These are phyloP conservation scores for Litoditis marina DNA, from an alignment of 2,888 invertebrate species.

Conservation along the genomic window DNA sequence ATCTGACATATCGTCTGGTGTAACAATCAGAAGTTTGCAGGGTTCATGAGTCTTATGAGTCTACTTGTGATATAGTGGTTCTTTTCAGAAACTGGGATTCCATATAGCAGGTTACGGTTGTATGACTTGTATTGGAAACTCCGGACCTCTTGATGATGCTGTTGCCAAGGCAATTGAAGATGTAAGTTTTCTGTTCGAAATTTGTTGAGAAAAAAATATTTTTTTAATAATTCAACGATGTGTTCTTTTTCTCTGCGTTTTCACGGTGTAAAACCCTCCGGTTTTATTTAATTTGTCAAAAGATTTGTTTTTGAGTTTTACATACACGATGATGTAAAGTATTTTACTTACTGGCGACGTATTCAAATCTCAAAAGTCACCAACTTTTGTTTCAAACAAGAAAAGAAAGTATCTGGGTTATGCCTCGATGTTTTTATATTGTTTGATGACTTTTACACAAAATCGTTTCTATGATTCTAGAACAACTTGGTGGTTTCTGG, in stretches of 20 bases:
- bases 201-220: background rate
- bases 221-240: too few species aligned
- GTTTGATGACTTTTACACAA: background rate
- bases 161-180: slow-evolving; percentile 88
- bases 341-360: too few species aligned
- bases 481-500: slow-evolving; percentile 91
- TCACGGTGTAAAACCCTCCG: too few species aligned
- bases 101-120: slow-evolving; percentile 97
- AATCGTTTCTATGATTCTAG: slow-evolving; percentile 63
- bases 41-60: too few species aligned
- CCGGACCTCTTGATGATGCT: slow-evolving; percentile 86
- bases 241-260: too few species aligned
- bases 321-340: too few species aligned
- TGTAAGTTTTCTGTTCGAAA: too few species aligned
- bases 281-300: background rate
- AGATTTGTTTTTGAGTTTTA: background rate
- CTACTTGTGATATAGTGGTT: background rate
- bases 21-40: too few species aligned
- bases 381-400: background rate
- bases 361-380: too few species aligned
- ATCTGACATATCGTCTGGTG: too few species aligned
- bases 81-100: slow-evolving; percentile 67
- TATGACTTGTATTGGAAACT: slow-evolving; percentile 99
- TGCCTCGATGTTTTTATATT: background rate
- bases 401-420: background rate